A percentile compares a stretch with the other conserved stretches of the same genome.
Evolutionary conservation across 64 coral and sea anemone genomes (phyloP).

Genomic region (Trachythela sp.): DNA sequence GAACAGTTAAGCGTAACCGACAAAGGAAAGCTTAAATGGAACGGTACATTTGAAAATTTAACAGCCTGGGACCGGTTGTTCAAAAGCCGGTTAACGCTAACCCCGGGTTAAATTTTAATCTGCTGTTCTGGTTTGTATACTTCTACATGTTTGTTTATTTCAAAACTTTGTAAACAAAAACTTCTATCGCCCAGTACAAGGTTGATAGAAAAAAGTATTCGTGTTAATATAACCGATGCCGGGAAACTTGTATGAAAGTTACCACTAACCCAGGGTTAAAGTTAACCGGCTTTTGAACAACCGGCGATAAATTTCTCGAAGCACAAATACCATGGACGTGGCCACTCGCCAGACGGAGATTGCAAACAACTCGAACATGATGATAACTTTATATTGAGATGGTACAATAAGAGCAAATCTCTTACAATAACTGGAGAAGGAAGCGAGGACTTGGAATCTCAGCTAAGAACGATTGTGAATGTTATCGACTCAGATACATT

Average conservation of each 20-base stretch:
- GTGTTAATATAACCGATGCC: too few species aligned
- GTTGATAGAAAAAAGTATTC: too few species aligned
- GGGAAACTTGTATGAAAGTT: not conserved
- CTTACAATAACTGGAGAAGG: not conserved
- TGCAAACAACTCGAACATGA: not conserved
- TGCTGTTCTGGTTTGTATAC: too few species aligned
- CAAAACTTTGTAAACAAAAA: too few species aligned
- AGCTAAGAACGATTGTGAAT: not conserved
- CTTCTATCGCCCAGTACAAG: too few species aligned
- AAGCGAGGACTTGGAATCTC: not conserved
- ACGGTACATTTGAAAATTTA: not conserved
- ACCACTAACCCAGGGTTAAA: too few species aligned
- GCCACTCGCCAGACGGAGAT: not conserved
- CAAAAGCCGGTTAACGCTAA: too few species aligned
- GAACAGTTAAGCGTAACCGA: not conserved
- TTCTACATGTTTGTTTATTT: too few species aligned
- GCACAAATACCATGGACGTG: not conserved
- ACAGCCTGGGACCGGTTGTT: too few species aligned
- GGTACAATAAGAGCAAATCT: not conserved
- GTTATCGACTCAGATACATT: too few species aligned
- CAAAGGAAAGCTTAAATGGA: constrained; percentile 1
- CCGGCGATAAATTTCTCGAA: not conserved
- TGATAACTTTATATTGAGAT: not conserved
- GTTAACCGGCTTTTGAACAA: not conserved
- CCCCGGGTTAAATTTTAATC: too few species aligned